Evolutionary conservation across 2,888 invertebrate genomes (phyloP).

Genomic region (Vanessa cardui): DNA sequence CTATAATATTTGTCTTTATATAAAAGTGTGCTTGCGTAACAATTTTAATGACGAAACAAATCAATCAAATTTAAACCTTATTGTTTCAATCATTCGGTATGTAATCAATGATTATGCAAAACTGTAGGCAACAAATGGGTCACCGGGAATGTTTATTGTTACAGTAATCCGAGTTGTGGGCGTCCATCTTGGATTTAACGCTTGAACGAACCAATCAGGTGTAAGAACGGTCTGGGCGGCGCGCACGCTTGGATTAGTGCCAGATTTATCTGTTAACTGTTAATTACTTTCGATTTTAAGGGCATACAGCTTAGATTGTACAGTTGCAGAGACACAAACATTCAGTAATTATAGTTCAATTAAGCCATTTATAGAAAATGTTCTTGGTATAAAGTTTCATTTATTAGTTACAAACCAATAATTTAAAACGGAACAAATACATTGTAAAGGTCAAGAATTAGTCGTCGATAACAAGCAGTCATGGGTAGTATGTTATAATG

Average conservation of each 20-base stretch:
- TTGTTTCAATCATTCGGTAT: constrained; percentile 1
- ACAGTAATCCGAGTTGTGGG: constrained; percentile 63
- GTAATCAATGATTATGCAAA: constrained; percentile 16
- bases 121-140: constrained; percentile 53
- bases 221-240: constrained; percentile 56
- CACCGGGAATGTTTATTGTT: constrained; percentile 51
- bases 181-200: constrained; percentile 70
- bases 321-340: too few species aligned
- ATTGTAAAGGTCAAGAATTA: too few species aligned
- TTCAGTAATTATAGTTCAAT: too few species aligned
- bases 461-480: too few species aligned
- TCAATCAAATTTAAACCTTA: constrained; percentile 19
- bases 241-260: constrained; percentile 49
- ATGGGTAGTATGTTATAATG: too few species aligned
- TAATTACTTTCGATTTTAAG: constrained; percentile 7
- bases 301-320: neutral
- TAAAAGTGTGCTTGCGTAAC: neutral
- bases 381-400: too few species aligned
- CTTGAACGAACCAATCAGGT: constrained; percentile 61
- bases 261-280: constrained; percentile 32
- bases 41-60: neutral
- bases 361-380: too few species aligned
- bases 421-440: too few species aligned
- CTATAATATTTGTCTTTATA: neutral
- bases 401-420: too few species aligned